Conservation (phyloP, 2,888 invertebrate species). For the Eurytoma californica region DNA sequence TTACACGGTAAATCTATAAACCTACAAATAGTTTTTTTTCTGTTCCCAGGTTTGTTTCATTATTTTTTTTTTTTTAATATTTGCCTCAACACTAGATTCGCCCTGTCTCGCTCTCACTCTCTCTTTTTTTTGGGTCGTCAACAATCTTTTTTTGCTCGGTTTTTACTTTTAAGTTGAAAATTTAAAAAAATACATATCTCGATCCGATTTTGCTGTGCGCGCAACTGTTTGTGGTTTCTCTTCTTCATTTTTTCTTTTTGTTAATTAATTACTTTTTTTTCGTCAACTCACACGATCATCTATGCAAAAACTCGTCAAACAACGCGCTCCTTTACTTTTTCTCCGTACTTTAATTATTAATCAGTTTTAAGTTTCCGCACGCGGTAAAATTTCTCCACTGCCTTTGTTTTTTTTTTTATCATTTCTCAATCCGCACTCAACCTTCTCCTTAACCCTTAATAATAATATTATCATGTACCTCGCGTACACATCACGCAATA, state of each 20-base stretch:
- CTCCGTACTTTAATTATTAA: not conserved
- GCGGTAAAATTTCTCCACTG: constrained; percentile 45
- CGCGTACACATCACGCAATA: constrained; percentile 57
- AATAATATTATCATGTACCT: constrained; percentile 53
- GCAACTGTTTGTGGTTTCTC: constrained; percentile 57
- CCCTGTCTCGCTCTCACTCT: constrained; percentile 55
- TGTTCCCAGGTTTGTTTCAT: constrained; percentile 64
- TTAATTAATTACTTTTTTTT: constrained; percentile 10
- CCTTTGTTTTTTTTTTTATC: constrained; percentile 34
- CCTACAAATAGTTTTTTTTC: constrained; percentile 65
- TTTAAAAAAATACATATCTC: constrained; percentile 75
- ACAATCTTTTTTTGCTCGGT: constrained; percentile 57
- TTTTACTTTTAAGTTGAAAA: constrained; percentile 69
- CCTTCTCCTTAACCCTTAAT: constrained; percentile 57
- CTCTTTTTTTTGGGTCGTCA: constrained; percentile 52
- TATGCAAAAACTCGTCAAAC: constrained; percentile 25
- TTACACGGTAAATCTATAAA: constrained; percentile 63
- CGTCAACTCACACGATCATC: constrained; percentile 31
- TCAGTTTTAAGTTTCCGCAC: not conserved
- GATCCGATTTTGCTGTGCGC: constrained; percentile 63
- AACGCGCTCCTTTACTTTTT: constrained; percentile 9
- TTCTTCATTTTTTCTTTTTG: constrained; percentile 18
- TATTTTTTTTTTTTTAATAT: constrained; percentile 58
- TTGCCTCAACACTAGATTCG: constrained; percentile 44
- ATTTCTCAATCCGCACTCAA: constrained; percentile 55